Conservation (phyloP, 2,113 vertebrate genomes). For the Tauraco erythrolophus region DNA sequence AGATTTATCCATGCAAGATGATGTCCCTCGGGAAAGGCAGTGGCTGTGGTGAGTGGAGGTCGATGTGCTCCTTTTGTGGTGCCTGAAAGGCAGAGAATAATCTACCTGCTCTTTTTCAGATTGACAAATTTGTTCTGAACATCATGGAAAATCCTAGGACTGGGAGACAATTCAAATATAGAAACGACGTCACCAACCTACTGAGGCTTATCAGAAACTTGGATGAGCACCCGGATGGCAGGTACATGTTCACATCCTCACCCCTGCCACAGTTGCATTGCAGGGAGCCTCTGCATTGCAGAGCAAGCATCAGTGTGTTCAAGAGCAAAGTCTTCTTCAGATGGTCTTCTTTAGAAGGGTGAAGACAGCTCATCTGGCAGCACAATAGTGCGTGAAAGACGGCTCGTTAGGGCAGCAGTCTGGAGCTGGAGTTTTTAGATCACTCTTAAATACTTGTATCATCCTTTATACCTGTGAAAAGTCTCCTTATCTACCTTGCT, state of each 20-base stretch:
- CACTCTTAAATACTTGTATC: background rate
- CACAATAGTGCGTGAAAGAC: background rate
- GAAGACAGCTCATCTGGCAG: background rate
- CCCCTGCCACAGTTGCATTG: background rate
- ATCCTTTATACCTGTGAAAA: background rate
- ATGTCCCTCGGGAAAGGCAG: background rate
- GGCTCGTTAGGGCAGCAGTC: background rate
- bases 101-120: constrained; percentile 13
- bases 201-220: constrained; percentile 76
- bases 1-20: background rate
- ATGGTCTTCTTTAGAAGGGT: background rate
- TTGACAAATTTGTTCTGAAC: background rate
- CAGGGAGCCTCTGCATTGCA: background rate
- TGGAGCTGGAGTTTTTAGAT: background rate
- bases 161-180: fast-evolving
- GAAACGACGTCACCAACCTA: background rate
- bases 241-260: background rate
- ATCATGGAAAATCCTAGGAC: background rate
- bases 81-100: background rate
- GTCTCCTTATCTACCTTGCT: background rate
- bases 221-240: constrained; percentile 37
- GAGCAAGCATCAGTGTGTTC: background rate
- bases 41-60: background rate
- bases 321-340: background rate
- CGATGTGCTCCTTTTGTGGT: background rate